Conservation (phyloP, 2,113 vertebrate genomes). For the Urocynchramus pylzowi region DNA sequence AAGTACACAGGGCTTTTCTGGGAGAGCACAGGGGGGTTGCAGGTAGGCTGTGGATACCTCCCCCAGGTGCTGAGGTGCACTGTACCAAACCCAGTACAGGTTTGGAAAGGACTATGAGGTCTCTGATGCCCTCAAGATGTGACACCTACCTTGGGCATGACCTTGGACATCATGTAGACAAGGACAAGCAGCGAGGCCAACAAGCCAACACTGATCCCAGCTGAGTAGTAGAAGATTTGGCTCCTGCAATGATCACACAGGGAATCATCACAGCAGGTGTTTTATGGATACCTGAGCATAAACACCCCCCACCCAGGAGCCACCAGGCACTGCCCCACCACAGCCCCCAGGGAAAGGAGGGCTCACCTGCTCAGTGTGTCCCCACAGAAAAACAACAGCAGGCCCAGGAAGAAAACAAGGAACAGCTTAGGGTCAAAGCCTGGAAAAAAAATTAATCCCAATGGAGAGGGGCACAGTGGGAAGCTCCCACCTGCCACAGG, state of each 20-base stretch:
- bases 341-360: background rate
- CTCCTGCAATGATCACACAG: slow-evolving; percentile 76
- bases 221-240: slow-evolving; percentile 90
- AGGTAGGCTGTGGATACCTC: background rate
- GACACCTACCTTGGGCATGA: slow-evolving; percentile 86
- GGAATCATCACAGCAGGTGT: too few species aligned
- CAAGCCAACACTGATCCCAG: slow-evolving; percentile 89
- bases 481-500: rapidly evolving
- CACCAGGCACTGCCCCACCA: background rate
- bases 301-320: background rate
- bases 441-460: slow-evolving; percentile 48
- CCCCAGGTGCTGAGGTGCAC: background rate
- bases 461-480: rapidly evolving
- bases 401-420: slow-evolving; percentile 84
- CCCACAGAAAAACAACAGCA: slow-evolving; percentile 84
- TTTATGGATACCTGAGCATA: rapidly evolving
- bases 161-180: slow-evolving; percentile 83
- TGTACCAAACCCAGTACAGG: rapidly evolving
- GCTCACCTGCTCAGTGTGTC: slow-evolving; percentile 89
- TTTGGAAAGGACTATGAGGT: rapidly evolving
- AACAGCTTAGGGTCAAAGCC: slow-evolving; percentile 90
- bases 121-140: rapidly evolving
- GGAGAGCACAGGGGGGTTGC: background rate
- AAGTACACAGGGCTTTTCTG: slow-evolving; percentile 92
- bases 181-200: slow-evolving; percentile 90